Percentiles rank a stretch among this genome's conserved stretches.
Evolutionary conservation across 2,113 vertebrate species (phyloP).

Genomic region (Dicentrarchus labrax): DNA sequence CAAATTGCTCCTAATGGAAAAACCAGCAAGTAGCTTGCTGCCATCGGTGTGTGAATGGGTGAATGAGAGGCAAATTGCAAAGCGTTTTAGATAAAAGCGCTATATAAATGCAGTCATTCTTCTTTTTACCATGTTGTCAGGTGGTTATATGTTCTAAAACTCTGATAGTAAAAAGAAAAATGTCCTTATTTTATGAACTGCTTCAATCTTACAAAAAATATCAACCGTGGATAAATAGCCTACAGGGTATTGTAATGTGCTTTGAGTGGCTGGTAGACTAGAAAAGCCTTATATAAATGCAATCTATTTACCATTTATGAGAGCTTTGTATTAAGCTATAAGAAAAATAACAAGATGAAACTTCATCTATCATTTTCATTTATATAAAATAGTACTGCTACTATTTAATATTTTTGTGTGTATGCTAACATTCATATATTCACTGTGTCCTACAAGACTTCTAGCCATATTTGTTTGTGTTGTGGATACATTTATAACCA

Average conservation of each 20-base stretch:
- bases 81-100: neutral
- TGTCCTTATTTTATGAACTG: neutral
- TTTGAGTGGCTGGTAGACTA: no score
- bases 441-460: neutral
- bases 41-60: neutral
- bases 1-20: neutral
- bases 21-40: neutral
- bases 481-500: neutral
- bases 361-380: neutral
- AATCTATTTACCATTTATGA: no score
- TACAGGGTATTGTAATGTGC: neutral
- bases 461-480: neutral
- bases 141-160: slow-evolving; percentile 3
- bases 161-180: neutral
- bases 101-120: neutral
- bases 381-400: neutral
- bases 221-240: neutral
- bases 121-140: neutral
- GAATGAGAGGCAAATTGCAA: neutral
- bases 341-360: neutral
- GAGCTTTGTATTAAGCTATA: neutral
- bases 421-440: neutral
- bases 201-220: neutral
- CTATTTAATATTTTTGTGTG: no score
- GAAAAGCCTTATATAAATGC: no score